A percentile compares a stretch with the other conserved stretches of the same genome.
Evolutionary conservation across 2,888 invertebrate species (phyloP).

Genomic region (Diachrysia chrysitis): DNA sequence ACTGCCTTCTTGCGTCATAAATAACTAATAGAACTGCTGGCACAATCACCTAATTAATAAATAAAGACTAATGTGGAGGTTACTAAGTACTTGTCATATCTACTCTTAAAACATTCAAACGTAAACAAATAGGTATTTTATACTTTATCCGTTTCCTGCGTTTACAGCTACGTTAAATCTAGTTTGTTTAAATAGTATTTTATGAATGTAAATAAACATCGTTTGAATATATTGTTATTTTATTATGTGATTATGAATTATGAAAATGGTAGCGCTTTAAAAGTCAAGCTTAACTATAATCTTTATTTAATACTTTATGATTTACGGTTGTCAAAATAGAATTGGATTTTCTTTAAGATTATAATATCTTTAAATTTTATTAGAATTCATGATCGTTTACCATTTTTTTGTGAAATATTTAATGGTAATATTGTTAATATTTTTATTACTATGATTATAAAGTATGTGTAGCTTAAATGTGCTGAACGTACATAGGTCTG

Average conservation of each 20-base stretch:
- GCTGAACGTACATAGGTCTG: no score
- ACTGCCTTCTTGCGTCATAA: background rate
- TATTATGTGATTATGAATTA: slow-evolving; percentile 36
- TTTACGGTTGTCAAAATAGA: slow-evolving; percentile 31
- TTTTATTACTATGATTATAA: background rate
- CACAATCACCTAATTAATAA: background rate
- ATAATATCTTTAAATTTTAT: slow-evolving; percentile 1
- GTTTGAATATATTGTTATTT: slow-evolving; percentile 28
- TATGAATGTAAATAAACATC: slow-evolving; percentile 32
- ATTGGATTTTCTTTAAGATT: slow-evolving; percentile 28
- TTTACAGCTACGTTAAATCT: slow-evolving; percentile 7
- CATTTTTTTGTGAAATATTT: background rate
- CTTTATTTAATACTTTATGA: slow-evolving; percentile 34
- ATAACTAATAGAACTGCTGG: background rate
- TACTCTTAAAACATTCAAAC: background rate
- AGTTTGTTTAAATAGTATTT: slow-evolving; percentile 22
- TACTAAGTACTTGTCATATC: background rate
- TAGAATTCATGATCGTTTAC: background rate
- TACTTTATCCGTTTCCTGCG: background rate
- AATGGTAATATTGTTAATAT: slow-evolving; percentile 1
- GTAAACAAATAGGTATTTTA: slow-evolving; percentile 3
- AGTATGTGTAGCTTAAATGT: background rate
- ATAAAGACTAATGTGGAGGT: background rate
- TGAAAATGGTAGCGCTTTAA: slow-evolving; percentile 24
- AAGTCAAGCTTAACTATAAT: slow-evolving; percentile 25